Conservation (phyloP, 2,888 invertebrate genomes). For the Cosmia trapezina region DNA sequence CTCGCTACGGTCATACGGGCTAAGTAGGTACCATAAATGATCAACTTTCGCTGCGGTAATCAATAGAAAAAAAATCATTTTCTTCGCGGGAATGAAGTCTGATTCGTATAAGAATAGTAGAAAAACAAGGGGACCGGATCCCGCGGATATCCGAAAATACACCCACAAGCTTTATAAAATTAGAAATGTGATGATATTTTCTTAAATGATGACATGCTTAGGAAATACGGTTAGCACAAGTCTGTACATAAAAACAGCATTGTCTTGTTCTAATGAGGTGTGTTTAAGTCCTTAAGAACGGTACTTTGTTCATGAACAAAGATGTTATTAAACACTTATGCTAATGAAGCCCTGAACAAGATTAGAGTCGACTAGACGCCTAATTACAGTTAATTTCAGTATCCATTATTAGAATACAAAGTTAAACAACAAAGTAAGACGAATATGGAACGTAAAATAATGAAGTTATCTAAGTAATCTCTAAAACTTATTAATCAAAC, state of each 20-base stretch:
- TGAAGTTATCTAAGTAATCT: slow-evolving; percentile 34
- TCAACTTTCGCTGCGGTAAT: slow-evolving; percentile 23
- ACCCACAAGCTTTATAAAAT: slow-evolving; percentile 43
- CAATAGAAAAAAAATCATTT: background rate
- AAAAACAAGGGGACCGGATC: slow-evolving; percentile 54
- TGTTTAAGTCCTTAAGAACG: slow-evolving; percentile 36
- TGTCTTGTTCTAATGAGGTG: slow-evolving; percentile 51
- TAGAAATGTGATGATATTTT: slow-evolving; percentile 54
- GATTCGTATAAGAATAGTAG: slow-evolving; percentile 55
- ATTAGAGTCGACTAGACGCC: slow-evolving; percentile 41
- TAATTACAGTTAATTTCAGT: slow-evolving; percentile 36
- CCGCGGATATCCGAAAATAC: slow-evolving; percentile 66
- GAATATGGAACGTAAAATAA: slow-evolving; percentile 3
- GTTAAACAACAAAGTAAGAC: slow-evolving; percentile 6
- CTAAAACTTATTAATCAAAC: slow-evolving; percentile 27
- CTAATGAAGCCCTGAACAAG: slow-evolving; percentile 58
- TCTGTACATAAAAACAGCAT: slow-evolving; percentile 38
- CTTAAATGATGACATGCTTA: slow-evolving; percentile 48
- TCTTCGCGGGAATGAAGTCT: background rate
- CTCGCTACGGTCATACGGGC: slow-evolving; percentile 35
- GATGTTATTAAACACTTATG: slow-evolving; percentile 49
- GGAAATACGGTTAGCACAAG: slow-evolving; percentile 29
- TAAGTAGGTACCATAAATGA: slow-evolving; percentile 10
- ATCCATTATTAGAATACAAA: slow-evolving; percentile 19
- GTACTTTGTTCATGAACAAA: slow-evolving; percentile 53